A percentile compares a stretch with the other conserved stretches of the same genome.
phyloP scores from a whole-genome alignment of 2,888 invertebrate species.

The Ctena decussata region DNA sequence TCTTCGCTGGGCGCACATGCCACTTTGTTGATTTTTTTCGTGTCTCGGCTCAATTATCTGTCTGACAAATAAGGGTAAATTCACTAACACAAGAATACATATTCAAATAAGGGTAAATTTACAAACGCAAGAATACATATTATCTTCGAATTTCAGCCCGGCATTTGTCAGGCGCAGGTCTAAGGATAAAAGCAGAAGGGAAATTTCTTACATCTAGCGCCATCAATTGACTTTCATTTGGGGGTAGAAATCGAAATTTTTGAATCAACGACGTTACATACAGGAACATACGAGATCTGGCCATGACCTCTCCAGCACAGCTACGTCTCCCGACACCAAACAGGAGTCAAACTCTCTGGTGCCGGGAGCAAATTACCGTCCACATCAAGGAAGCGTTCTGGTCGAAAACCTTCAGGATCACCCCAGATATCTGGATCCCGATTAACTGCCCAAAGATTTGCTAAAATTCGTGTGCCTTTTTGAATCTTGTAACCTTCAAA shows the following conservation, averaged over 20 bases:
- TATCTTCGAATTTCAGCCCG: background rate
- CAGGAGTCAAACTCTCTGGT: background rate
- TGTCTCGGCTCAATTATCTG: no score
- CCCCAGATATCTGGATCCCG: background rate
- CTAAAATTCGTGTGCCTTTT: background rate
- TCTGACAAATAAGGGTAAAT: no score
- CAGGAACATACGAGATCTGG: background rate
- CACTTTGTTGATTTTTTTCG: no score
- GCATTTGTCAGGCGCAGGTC: background rate
- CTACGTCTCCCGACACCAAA: background rate
- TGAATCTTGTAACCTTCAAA: background rate
- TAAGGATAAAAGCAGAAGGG: background rate
- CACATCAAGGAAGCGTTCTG: background rate
- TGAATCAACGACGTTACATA: background rate
- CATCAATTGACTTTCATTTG: no score
- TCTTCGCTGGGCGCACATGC: no score
- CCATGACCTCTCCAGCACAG: background rate
- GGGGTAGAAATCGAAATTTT: no score
- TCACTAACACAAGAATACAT: no score
- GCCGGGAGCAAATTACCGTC: background rate
- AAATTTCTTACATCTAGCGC: background rate
- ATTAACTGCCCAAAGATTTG: background rate
- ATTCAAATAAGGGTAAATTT: no score
- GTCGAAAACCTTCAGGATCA: background rate
- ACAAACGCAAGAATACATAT: no score